Conservation (phyloP, 2,797 vertebrate species). For the Scyliorhinus canicula region DNA sequence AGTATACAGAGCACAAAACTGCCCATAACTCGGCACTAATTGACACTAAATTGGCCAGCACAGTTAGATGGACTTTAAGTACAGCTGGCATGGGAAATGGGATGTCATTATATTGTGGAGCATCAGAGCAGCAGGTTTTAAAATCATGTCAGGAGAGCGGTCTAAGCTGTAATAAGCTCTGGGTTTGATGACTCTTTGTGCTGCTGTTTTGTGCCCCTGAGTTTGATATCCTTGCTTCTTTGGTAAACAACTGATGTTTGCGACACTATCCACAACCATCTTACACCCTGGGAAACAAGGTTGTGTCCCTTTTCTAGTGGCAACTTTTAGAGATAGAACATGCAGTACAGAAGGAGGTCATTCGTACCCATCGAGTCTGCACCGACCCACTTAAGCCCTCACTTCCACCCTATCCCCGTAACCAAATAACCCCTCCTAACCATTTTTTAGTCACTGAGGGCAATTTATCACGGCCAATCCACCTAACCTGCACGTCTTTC, state of each 20-base stretch:
- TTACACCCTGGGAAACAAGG: background rate
- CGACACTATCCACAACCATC: background rate
- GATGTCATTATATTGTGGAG: conserved; percentile 16
- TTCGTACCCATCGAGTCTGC: too few relatives aligned
- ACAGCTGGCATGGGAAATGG: conserved; percentile 6
- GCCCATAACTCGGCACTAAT: conserved; percentile 29
- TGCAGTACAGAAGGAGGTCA: too few relatives aligned
- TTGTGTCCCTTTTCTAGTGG: background rate
- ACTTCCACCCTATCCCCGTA: too few relatives aligned
- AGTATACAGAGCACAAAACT: background rate
- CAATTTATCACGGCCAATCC: too few relatives aligned
- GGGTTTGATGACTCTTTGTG: background rate
- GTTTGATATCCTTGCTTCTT: conserved; percentile 13
- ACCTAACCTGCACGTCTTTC: too few relatives aligned
- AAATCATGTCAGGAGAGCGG: background rate
- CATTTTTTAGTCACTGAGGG: too few relatives aligned
- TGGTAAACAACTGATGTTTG: conserved; percentile 13
- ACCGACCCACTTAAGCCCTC: too few relatives aligned
- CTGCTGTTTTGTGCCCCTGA: background rate
- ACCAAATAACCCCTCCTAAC: too few relatives aligned
- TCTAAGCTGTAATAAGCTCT: background rate
- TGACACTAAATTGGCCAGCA: conserved; percentile 17
- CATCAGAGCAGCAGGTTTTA: background rate
- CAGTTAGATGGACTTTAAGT: background rate
- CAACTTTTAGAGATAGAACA: background rate